Conservation (phyloP, 2,888 invertebrate genomes). For the Therioaphis trifolii region DNA sequence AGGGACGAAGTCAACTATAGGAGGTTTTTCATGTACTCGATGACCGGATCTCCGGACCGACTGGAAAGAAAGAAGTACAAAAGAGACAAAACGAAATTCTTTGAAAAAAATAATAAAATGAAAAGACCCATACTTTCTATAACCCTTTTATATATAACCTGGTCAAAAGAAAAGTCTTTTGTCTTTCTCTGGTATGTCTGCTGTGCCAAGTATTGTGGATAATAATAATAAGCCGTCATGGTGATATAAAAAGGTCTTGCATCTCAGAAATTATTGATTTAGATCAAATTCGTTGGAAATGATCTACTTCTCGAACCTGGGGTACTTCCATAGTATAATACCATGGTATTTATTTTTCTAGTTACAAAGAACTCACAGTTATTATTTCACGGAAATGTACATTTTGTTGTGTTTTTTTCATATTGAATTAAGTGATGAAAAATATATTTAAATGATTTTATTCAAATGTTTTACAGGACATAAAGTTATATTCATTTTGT, state of each 20-base stretch:
- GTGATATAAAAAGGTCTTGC: background rate
- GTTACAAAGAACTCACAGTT: too few relatives aligned
- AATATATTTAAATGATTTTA: background rate
- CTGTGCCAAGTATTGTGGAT: background rate
- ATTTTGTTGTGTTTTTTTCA: background rate
- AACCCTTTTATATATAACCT: background rate
- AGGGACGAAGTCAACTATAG: too few relatives aligned
- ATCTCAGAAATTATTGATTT: background rate
- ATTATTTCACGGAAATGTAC: background rate
- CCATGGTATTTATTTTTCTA: background rate
- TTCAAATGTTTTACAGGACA: background rate
- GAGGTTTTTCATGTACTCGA: too few relatives aligned
- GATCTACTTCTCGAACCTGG: background rate
- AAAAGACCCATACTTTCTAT: background rate
- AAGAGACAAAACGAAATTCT: background rate
- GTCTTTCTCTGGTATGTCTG: background rate
- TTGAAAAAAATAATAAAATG: too few relatives aligned
- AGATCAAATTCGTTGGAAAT: background rate
- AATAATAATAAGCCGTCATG: background rate
- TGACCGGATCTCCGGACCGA: too few relatives aligned
- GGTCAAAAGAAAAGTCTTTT: conserved; percentile 1
- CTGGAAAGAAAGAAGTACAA: background rate
- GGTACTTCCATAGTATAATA: background rate
- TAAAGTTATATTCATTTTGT: background rate
- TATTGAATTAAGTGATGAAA: background rate